Evolutionary conservation across 2,113 vertebrate species (phyloP).

Genomic region (Toxotes chatareus): DNA sequence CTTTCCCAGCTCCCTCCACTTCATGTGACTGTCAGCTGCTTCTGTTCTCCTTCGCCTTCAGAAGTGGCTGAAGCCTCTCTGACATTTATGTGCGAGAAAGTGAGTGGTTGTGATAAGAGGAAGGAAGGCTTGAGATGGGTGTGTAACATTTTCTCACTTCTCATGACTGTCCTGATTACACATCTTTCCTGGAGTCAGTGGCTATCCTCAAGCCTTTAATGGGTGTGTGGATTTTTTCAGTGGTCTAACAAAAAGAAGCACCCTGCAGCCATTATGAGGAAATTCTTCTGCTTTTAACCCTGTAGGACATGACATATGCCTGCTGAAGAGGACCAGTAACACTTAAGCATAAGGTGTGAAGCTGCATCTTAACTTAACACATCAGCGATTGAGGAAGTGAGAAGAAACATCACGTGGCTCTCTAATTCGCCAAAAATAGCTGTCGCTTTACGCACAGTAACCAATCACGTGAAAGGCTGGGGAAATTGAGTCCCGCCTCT

Average conservation of each 20-base stretch:
- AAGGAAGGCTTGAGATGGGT: slow-evolving; percentile 28
- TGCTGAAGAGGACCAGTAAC: neutral
- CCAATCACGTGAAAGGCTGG: slow-evolving; percentile 47
- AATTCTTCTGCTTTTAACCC: neutral
- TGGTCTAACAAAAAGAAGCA: neutral
- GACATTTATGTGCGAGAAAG: slow-evolving; percentile 59
- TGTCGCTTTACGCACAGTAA: slow-evolving; percentile 17
- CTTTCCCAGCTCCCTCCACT: slow-evolving; percentile 44
- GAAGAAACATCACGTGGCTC: neutral
- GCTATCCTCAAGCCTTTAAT: neutral
- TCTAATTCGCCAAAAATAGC: neutral
- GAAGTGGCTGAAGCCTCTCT: slow-evolving; percentile 46
- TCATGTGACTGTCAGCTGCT: slow-evolving; percentile 89
- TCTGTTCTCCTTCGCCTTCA: slow-evolving; percentile 53
- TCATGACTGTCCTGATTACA: slow-evolving; percentile 11
- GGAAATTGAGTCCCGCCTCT: slow-evolving; percentile 17
- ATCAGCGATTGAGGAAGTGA: slow-evolving; percentile 54
- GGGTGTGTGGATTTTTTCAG: neutral
- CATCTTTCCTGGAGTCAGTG: slow-evolving; percentile 16
- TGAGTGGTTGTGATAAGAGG: slow-evolving; percentile 39
- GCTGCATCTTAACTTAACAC: neutral
- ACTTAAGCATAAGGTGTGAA: neutral
- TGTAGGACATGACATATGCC: too few relatives aligned
- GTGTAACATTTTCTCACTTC: slow-evolving; percentile 16
- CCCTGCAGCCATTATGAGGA: neutral